Evolutionary conservation across 2,113 vertebrate species (phyloP).

Genomic region (Phalacrocorax aristotelis): DNA sequence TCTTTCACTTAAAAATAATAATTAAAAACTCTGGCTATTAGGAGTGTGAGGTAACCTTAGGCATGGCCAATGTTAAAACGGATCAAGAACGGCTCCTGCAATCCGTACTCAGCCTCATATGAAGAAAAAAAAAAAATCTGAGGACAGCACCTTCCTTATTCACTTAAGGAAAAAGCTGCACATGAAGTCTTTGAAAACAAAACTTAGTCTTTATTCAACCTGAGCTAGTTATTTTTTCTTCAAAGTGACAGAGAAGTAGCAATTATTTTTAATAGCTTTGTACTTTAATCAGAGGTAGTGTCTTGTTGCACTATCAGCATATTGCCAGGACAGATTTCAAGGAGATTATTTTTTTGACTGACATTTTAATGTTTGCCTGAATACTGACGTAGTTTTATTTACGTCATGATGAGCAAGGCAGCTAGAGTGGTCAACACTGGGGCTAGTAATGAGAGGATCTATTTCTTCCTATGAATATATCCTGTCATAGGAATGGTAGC

Average conservation of each 20-base stretch:
- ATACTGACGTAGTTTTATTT: too few species aligned
- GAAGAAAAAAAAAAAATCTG: background rate
- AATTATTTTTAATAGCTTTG: background rate
- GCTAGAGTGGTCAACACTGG: background rate
- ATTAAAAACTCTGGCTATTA: background rate
- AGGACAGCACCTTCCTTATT: background rate
- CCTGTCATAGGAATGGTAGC: background rate
- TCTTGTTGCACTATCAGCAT: background rate
- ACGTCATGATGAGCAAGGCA: background rate
- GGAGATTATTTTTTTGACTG: too few species aligned
- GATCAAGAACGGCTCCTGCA: background rate
- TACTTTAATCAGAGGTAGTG: background rate
- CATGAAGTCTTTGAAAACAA: background rate
- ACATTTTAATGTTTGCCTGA: too few species aligned
- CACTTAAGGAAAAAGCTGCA: background rate
- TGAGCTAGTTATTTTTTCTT: background rate
- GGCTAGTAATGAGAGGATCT: background rate
- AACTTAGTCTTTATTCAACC: background rate
- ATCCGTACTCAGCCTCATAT: accelerated
- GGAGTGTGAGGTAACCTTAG: background rate
- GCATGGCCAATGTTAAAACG: background rate
- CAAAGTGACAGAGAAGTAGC: background rate
- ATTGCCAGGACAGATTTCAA: too few species aligned
- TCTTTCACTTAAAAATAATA: background rate
- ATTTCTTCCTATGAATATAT: background rate